phyloP scores from a whole-genome alignment of 2,888 invertebrate genomes.

The Melanotus villosus region DNA sequence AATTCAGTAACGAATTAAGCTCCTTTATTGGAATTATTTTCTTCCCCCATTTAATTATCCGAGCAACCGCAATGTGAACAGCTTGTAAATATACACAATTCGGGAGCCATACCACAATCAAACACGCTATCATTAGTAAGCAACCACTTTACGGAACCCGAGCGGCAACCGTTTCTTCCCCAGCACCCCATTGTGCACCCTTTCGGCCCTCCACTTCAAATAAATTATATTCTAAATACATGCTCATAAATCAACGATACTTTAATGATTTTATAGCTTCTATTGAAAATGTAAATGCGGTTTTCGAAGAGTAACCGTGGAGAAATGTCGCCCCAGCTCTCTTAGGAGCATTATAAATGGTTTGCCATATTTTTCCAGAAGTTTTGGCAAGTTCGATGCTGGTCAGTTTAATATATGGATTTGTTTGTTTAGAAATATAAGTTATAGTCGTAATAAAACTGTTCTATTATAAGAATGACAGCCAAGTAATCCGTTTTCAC shows the following conservation, averaged over 20 bases:
- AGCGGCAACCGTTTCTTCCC: slow-evolving; percentile 48
- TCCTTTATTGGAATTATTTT: slow-evolving; percentile 40
- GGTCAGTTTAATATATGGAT: slow-evolving; percentile 25
- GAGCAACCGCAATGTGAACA: slow-evolving; percentile 49
- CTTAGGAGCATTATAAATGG: slow-evolving; percentile 3
- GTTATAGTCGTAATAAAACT: slow-evolving; percentile 1
- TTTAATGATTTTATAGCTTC: slow-evolving; percentile 56
- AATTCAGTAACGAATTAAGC: slow-evolving; percentile 40
- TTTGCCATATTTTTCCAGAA: slow-evolving; percentile 4
- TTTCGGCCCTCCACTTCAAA: slow-evolving; percentile 54
- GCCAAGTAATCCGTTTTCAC: neutral
- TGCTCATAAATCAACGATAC: slow-evolving; percentile 55
- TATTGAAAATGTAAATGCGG: slow-evolving; percentile 56
- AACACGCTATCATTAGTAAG: slow-evolving; percentile 52
- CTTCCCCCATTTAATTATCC: slow-evolving; percentile 49
- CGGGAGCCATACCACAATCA: slow-evolving; percentile 48
- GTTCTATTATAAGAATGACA: neutral
- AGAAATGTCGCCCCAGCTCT: slow-evolving; percentile 46
- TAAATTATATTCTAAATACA: slow-evolving; percentile 57
- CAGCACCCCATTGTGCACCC: slow-evolving; percentile 50
- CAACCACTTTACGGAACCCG: slow-evolving; percentile 47
- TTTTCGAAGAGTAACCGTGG: slow-evolving; percentile 47
- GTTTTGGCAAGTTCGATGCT: slow-evolving; percentile 12
- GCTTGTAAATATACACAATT: slow-evolving; percentile 51
- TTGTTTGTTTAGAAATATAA: slow-evolving; percentile 17